Base-by-base conservation (phyloP, 2,888 invertebrate genomes). In the Microctonus aethiopoides region DNA sequence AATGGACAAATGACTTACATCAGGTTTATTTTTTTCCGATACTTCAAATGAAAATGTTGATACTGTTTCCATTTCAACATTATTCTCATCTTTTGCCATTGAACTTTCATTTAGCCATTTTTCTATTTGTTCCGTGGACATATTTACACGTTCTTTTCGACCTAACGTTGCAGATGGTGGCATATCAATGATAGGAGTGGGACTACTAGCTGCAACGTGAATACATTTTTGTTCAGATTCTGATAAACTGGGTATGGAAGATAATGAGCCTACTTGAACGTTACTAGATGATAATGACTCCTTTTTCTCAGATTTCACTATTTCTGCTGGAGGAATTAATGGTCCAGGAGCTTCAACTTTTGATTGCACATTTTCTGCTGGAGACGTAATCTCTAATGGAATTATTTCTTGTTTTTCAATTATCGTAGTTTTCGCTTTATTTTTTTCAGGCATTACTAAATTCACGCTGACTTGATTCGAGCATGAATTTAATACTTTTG, bases 111-210 rank as follows among this genome's bases (percentile, higher is more conserved):
- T 88, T 6, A 90, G 76, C 92, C 92, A 92, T 77, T 91, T 91
- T 75, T 92, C 91, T 54, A 92, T 92, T 82, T 91, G 91, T 78
- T 91, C 92, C 41, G 90, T 91, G 0, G 92, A 91, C 91, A 92
- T 91, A 78, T 92, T 92, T 0, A 92, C 91, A 79, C 91, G 90
- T 20, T 90, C 91, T 80, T 91, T 89, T 26, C 89, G 88, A 20
- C 87, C 81, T 60, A 87, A 82, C 20, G 85, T 85, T 0, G 87
- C 79, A 60, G 80, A 73, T 6, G 78, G 54, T 6, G 84, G 78
- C 74, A 84, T 83, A 32, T 83, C 83, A 24, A 82, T 78, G 9
- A 84, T 75, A 1, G 72, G 69, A 1, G 76, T 52, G 10, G 75
- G 29, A 39, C 75, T 75, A 20, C 70, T 68, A 34, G 77, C 76